Evolutionary conservation across 2,888 invertebrate genomes (phyloP).

Genomic region (Polyommatus icarus): DNA sequence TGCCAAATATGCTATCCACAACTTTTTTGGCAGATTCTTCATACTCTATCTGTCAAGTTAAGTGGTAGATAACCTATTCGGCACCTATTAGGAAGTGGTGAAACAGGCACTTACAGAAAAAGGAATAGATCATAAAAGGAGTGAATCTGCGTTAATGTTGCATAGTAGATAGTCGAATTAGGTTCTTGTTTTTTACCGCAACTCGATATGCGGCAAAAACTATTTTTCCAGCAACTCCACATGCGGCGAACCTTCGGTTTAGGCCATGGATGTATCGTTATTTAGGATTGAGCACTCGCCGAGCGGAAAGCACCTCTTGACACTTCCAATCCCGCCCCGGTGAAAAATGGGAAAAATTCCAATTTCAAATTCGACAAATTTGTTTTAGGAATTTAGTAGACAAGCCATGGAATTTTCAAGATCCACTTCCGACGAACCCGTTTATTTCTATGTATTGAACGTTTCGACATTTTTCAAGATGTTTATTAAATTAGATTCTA

Average conservation of each 20-base stretch:
- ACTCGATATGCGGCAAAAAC: background rate
- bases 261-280: constrained; percentile 12
- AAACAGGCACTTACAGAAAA: too few relatives aligned
- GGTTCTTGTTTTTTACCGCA: background rate
- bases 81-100: too few relatives aligned
- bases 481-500: too few relatives aligned
- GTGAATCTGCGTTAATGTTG: background rate
- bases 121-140: background rate
- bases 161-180: background rate
- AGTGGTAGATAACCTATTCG: too few relatives aligned
- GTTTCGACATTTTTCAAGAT: background rate
- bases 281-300: constrained; percentile 21
- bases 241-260: background rate
- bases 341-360: constrained; percentile 22
- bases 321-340: constrained; percentile 16
- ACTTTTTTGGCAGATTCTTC: too few relatives aligned
- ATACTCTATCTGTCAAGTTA: too few relatives aligned
- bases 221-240: background rate
- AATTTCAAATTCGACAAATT: constrained; percentile 21
- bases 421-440: background rate
- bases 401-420: background rate
- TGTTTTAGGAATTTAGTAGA: constrained; percentile 17
- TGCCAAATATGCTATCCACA: too few relatives aligned
- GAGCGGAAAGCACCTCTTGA: constrained; percentile 22
- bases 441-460: background rate